phyloP scores from a whole-genome alignment of 2,797 vertebrate genomes.

The Microcaecilia unicolor region DNA sequence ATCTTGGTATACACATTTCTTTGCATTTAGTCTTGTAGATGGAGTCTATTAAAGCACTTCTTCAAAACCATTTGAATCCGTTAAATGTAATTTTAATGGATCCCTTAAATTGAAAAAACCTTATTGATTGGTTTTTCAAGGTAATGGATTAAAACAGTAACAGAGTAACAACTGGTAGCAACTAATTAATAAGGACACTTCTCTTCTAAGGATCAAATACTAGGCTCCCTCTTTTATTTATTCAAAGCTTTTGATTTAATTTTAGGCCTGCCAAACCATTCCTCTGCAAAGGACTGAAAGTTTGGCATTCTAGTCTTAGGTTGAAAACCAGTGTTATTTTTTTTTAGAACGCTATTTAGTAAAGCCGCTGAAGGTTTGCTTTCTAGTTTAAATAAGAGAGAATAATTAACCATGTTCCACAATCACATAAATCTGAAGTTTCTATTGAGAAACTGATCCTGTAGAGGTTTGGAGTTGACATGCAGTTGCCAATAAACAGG shows the following conservation, averaged over 20 bases:
- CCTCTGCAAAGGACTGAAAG: not conserved
- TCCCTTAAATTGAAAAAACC: not conserved
- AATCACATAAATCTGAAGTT: constrained; percentile 19
- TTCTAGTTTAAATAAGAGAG: constrained; percentile 18
- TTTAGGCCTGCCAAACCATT: not conserved
- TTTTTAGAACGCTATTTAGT: constrained; percentile 9
- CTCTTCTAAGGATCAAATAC: not conserved
- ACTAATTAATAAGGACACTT: constrained; percentile 16
- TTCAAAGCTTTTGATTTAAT: not conserved
- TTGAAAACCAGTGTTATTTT: not conserved
- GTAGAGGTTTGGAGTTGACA: constrained; percentile 17
- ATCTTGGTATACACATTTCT: too few species aligned
- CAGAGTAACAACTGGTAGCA: not conserved
- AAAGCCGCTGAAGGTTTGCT: constrained; percentile 2
- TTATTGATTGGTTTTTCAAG: constrained; percentile 10
- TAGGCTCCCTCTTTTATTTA: not conserved
- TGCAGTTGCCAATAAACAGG: constrained; percentile 21
- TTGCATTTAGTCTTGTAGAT: not conserved
- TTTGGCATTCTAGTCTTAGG: not conserved
- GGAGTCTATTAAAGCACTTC: constrained; percentile 1
- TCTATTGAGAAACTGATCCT: constrained; percentile 17
- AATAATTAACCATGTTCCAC: constrained; percentile 9
- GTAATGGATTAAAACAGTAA: not conserved
- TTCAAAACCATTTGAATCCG: constrained; percentile 6
- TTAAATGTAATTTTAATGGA: constrained; percentile 16